These are phyloP conservation scores for Plebejus melissa DNA, from an alignment of 2,888 invertebrate species.

Conservation along the genomic window DNA sequence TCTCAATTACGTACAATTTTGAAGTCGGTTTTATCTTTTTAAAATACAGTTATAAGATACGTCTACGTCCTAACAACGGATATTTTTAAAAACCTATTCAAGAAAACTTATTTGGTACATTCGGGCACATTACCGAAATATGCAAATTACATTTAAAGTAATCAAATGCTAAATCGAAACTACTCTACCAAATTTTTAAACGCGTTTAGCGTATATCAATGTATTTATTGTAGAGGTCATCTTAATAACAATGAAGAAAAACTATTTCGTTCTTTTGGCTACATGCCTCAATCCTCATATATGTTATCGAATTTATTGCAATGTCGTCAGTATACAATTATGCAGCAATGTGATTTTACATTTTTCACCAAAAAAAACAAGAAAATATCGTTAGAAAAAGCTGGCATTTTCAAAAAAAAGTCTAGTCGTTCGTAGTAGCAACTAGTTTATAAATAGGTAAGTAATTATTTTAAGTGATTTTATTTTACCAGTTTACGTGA, in stretches of 20 bases:
- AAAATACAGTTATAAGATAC: too few relatives aligned
- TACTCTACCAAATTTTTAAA: slow-evolving; percentile 9
- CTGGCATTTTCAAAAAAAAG: too few relatives aligned
- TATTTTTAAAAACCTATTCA: background rate
- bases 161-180: background rate
- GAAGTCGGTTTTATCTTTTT: too few relatives aligned
- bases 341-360: background rate
- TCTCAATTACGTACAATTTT: too few relatives aligned
- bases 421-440: too few relatives aligned
- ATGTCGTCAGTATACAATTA: background rate
- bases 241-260: background rate
- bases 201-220: background rate
- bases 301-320: background rate
- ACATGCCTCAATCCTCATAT: background rate
- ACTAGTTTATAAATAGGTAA: too few relatives aligned
- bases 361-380: background rate
- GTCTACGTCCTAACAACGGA: background rate
- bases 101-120: background rate
- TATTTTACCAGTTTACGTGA: too few relatives aligned
- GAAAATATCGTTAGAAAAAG: background rate
- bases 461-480: too few relatives aligned
- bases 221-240: slow-evolving; percentile 5
- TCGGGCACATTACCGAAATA: background rate
- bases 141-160: background rate
- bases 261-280: background rate